Evolutionary conservation across 2,888 invertebrate genomes (phyloP).

Genomic region (Lochmaea capreae): DNA sequence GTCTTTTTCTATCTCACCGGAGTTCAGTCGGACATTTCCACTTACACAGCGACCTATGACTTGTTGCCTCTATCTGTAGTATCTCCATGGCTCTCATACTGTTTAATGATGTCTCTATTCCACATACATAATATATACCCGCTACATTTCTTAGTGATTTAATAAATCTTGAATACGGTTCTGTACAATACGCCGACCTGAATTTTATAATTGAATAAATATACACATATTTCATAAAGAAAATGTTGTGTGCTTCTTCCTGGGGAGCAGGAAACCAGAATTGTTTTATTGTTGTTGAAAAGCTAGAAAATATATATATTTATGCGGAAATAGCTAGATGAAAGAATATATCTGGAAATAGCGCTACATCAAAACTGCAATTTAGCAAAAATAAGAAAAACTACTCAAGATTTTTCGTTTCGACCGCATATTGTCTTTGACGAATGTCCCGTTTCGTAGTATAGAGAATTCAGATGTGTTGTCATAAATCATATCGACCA

Average conservation of each 20-base stretch:
- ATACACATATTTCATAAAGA: conserved; percentile 22
- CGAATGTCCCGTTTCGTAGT: conserved; percentile 2
- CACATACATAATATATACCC: too few species aligned
- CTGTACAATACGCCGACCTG: background rate
- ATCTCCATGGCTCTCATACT: too few species aligned
- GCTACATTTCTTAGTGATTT: background rate
- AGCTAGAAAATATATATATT: conserved; percentile 22
- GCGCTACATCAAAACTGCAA: conserved; percentile 19
- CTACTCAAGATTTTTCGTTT: background rate
- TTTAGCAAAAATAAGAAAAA: conserved; percentile 21
- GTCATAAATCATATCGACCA: conserved; percentile 1
- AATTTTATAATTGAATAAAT: conserved; percentile 12
- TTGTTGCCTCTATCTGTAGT: too few species aligned
- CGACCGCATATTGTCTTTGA: conserved; percentile 3
- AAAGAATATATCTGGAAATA: conserved; percentile 20
- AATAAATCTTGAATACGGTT: background rate
- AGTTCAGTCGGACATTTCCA: too few species aligned
- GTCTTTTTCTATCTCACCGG: too few species aligned
- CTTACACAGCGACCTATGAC: too few species aligned
- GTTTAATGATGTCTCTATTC: too few species aligned
- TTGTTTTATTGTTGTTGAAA: conserved; percentile 29
- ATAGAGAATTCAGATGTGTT: background rate
- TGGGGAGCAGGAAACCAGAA: conserved; percentile 18
- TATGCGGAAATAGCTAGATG: conserved; percentile 7
- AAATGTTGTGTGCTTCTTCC: conserved; percentile 18